A percentile compares a stretch with the other conserved stretches of the same genome.
Conservation (phyloP, 92 coral and sea anemone species). For the Virgularia gustaviana region DNA sequence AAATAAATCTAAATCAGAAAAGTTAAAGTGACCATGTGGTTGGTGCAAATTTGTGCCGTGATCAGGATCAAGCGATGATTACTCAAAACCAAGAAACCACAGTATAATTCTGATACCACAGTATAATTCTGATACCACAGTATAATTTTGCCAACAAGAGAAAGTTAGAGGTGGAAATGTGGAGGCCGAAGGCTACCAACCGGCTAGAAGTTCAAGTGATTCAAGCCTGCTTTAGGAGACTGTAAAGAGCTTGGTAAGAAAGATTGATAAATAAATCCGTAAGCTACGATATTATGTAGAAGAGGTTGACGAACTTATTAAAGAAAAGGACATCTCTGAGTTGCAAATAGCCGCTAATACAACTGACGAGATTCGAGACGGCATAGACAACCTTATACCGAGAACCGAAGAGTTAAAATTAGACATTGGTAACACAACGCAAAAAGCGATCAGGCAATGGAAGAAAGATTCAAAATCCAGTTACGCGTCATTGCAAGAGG, state of each 20-base stretch:
- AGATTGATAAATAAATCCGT: conserved; percentile 44
- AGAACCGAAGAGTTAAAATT: conserved; percentile 43
- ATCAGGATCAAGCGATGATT: conserved; percentile 10
- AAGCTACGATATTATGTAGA: conserved; percentile 56
- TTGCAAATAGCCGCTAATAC: conserved; percentile 30
- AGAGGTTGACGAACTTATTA: conserved; percentile 42
- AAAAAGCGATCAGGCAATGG: too few species aligned
- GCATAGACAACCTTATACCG: conserved; percentile 40
- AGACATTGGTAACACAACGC: conserved; percentile 32
- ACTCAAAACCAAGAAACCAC: too few species aligned
- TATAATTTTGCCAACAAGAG: neutral
- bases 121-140: too few species aligned
- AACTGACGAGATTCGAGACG: conserved; percentile 35
- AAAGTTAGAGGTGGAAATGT: neutral
- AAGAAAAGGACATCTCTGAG: conserved; percentile 36
- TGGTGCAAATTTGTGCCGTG: too few species aligned
- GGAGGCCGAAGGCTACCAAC: neutral
- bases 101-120: too few species aligned
- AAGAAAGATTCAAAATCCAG: too few species aligned
- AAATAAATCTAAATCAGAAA: too few species aligned
- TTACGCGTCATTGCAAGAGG: conserved; percentile 45
- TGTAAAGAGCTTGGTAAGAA: conserved; percentile 21
- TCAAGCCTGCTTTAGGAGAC: neutral
- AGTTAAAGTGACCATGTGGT: too few species aligned
- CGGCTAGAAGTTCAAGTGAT: neutral